Percentiles rank a stretch among this genome's conserved stretches.
phyloP scores from a whole-genome alignment of 2,113 vertebrate genomes.

The Hypomesus transpacificus region DNA sequence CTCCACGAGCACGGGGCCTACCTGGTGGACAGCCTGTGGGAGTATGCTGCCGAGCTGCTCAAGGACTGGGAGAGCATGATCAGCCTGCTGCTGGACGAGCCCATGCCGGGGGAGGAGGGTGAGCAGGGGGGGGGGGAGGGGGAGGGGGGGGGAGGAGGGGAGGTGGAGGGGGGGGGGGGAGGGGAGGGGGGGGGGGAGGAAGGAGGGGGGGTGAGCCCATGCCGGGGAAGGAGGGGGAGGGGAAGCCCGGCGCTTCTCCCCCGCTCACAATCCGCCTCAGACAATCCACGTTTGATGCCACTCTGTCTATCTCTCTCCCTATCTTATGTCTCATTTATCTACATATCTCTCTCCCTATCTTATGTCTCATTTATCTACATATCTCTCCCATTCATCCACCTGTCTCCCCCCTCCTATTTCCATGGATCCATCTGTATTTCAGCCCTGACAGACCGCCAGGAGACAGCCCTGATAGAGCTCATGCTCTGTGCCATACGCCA shows the following conservation, averaged over 20 bases:
- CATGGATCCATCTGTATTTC: neutral
- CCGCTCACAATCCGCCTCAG: too few relatives aligned
- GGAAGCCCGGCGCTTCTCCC: too few relatives aligned
- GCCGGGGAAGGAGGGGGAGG: too few relatives aligned
- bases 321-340: neutral
- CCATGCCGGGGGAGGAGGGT: constrained; percentile 96
- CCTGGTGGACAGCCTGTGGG: constrained; percentile 98
- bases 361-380: too few relatives aligned
- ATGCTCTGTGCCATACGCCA: constrained; percentile 98
- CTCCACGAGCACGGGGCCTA: constrained; percentile 98
- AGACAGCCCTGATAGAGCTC: constrained; percentile 96
- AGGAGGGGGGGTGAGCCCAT: too few relatives aligned
- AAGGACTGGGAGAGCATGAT: constrained; percentile 99
- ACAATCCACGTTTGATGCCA: too few relatives aligned
- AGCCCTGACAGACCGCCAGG: constrained; percentile 94
- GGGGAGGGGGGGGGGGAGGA: too few relatives aligned
- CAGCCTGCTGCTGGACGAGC: constrained; percentile 93
- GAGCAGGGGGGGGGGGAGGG: constrained; percentile 17
- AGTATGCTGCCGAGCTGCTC: constrained; percentile 93
- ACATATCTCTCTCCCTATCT: neutral
- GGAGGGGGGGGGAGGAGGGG: too few relatives aligned
- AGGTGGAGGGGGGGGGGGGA: too few relatives aligned
- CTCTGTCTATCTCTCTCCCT: too few relatives aligned
- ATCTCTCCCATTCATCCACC: neutral
- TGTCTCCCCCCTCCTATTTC: neutral